Base-by-base conservation (phyloP, 2,888 invertebrate species). In the Lucinisca nassula region DNA sequence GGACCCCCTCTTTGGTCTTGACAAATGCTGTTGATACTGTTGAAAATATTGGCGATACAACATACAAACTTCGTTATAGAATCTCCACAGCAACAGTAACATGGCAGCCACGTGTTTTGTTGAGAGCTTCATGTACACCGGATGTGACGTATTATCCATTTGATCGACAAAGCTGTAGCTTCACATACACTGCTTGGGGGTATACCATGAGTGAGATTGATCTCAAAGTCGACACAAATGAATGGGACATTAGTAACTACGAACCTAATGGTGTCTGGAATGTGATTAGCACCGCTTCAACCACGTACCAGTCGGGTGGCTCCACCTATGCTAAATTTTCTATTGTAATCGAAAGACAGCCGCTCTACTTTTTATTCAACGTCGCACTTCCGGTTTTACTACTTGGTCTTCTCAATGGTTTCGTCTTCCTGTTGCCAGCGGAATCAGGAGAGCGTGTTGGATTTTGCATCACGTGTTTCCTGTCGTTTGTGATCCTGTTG, bases 401-500 rank as follows among this genome's bases (percentile, higher is more conserved):
- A 0, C 89, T 90, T 6, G 86, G 88, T 10, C 76, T 90, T 0
- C 77, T 90, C 14, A 90, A 90, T 49, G 90, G 87, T 14, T 90
- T 88, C 45, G 90, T 90, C 2, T 90, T 90, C 74, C 58, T 90
- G 12, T 77, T 90, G 10, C 90, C 90, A 3, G 84, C 84, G 1
- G 90, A 88, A 27, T 85, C 87, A 38, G 90, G 90, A n/a, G 90
- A 90, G 49, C 81, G 88, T 27, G 82, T 89, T 21, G 85, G 90
- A n/a, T 90, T 90, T 51, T 90, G 82, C 45, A 84, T 90, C 73
- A 90, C 90, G 82, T 90, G 90, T 72, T 90, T 90, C 84, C 86
- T 90, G 79, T 85, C 90, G 55, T 90, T 88, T 51, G 85, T 86
- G 21, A 84, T 90, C 0, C 77, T 90, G 79, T 76, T 90, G 85